Evolutionary conservation across 2,797 vertebrate species (phyloP).

Genomic region (Polyboroides typus): DNA sequence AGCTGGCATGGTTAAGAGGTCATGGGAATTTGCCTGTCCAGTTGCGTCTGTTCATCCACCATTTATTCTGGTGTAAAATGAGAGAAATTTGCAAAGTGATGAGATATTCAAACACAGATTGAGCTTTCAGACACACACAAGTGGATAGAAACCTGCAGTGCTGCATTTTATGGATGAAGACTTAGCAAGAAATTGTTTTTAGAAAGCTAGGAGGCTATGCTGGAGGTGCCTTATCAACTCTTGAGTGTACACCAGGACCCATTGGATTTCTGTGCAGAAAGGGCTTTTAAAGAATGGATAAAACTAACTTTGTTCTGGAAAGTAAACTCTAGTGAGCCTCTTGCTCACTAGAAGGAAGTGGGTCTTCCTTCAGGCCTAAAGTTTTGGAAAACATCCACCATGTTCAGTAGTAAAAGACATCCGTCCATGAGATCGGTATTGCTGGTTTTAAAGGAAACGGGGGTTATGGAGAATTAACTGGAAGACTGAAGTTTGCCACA

Average conservation of each 20-base stretch:
- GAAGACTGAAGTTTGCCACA: background rate
- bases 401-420: background rate
- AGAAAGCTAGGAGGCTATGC: background rate
- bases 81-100: constrained; percentile 7
- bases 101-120: constrained; percentile 9
- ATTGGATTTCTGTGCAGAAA: background rate
- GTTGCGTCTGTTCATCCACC: background rate
- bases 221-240: background rate
- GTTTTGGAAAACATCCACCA: background rate
- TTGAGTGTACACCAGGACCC: background rate
- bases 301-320: background rate
- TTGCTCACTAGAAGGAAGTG: background rate
- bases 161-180: background rate
- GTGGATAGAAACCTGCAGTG: constrained; percentile 41
- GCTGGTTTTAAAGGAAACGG: background rate
- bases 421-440: background rate
- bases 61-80: background rate
- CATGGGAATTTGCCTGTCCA: background rate
- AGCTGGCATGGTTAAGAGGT: background rate
- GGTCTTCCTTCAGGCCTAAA: background rate
- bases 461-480: background rate
- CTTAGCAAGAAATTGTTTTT: background rate
- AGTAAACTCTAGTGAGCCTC: background rate
- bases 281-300: background rate
- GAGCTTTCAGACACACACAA: background rate